These are phyloP conservation scores for Iphiclides podalirius DNA, from an alignment of 2,888 invertebrate genomes.

Conservation along the genomic window DNA sequence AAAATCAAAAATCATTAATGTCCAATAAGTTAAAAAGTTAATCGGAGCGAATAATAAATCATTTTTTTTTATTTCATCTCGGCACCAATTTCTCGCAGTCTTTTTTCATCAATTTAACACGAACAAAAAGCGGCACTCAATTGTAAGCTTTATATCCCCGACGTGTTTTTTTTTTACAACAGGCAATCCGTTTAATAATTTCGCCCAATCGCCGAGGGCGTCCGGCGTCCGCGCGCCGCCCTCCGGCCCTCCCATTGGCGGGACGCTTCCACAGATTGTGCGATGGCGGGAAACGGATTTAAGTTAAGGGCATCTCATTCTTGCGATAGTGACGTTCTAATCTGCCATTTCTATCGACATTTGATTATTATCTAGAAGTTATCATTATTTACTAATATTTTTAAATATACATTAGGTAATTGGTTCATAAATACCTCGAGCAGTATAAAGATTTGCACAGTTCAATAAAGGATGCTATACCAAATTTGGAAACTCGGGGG, in stretches of 20 bases:
- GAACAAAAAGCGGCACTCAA: conserved; percentile 76
- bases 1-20: conserved; percentile 78
- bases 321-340: conserved; percentile 50
- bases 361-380: too few species aligned
- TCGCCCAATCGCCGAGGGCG: conserved; percentile 57
- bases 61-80: conserved; percentile 75
- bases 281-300: conserved; percentile 74
- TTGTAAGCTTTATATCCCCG: conserved; percentile 65
- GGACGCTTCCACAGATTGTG: conserved; percentile 62
- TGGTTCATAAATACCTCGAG: too few species aligned
- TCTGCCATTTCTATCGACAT: conserved; percentile 38
- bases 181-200: conserved; percentile 72
- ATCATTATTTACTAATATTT: too few species aligned
- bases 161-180: conserved; percentile 66
- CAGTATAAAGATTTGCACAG: too few species aligned
- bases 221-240: conserved; percentile 59
- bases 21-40: conserved; percentile 78
- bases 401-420: too few species aligned
- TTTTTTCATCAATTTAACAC: conserved; percentile 78
- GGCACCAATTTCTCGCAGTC: conserved; percentile 68
- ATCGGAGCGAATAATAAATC: conserved; percentile 72
- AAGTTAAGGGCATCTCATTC: conserved; percentile 70
- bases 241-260: conserved; percentile 62
- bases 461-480: too few species aligned
- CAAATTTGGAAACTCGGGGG: too few species aligned